Evolutionary conservation across 2,113 vertebrate genomes (phyloP).

Genomic region (Takifugu bimaculatus): DNA sequence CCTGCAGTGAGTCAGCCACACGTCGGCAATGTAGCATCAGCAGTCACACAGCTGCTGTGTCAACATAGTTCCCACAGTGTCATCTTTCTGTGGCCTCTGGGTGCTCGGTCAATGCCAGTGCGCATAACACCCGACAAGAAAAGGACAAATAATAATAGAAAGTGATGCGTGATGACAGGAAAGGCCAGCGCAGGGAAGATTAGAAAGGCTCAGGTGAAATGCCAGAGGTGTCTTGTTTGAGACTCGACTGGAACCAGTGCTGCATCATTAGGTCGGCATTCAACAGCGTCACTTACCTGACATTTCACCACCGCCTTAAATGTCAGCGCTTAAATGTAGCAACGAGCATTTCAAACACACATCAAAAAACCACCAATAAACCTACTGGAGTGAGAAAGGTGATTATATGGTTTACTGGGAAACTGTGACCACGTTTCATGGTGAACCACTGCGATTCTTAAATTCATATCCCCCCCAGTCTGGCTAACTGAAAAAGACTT

Average conservation of each 20-base stretch:
- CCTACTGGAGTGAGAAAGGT: neutral
- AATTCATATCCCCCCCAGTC: too few species aligned
- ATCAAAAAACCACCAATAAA: neutral
- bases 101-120: conserved; percentile 25
- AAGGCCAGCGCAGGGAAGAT: conserved; percentile 30
- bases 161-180: conserved; percentile 41
- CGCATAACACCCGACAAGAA: conserved; percentile 25
- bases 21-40: conserved; percentile 54
- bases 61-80: conserved; percentile 57
- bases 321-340: conserved; percentile 41
- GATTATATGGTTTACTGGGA: neutral
- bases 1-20: conserved; percentile 48
- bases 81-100: conserved; percentile 45
- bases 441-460: too few species aligned
- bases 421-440: too few species aligned
- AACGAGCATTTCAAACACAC: neutral
- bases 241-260: conserved; percentile 16
- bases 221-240: conserved; percentile 52
- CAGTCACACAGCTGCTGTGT: conserved; percentile 51
- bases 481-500: neutral
- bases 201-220: conserved; percentile 42
- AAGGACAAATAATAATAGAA: conserved; percentile 46
- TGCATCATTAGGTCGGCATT: conserved; percentile 25
- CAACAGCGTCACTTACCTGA: conserved; percentile 40
- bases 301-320: conserved; percentile 55